Evolutionary conservation across 2,113 vertebrate species (phyloP).

Genomic region (Ancistrus triradiatus): DNA sequence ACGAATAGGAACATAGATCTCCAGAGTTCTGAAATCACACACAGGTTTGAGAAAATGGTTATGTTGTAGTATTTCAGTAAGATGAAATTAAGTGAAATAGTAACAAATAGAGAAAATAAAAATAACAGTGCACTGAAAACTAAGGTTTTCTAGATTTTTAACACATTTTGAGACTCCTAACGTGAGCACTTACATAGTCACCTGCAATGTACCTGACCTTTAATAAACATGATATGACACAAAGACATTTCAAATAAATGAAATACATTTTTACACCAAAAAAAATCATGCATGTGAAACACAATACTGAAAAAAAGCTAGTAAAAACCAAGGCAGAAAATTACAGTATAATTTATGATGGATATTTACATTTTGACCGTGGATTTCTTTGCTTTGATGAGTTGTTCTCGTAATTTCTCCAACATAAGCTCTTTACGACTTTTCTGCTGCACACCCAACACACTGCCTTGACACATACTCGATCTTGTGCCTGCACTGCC

Average conservation of each 20-base stretch:
- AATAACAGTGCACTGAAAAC: no score
- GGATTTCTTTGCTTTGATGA: constrained; percentile 78
- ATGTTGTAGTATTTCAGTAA: neutral
- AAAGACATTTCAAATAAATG: no score
- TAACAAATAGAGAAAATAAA: no score
- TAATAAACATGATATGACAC: no score
- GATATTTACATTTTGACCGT: constrained; percentile 79
- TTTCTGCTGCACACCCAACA: constrained; percentile 72
- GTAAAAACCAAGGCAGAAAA: neutral
- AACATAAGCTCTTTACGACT: constrained; percentile 75
- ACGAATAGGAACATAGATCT: constrained; percentile 80
- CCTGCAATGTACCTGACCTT: no score
- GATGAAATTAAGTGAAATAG: no score
- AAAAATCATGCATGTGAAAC: neutral
- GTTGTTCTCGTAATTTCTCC: constrained; percentile 80
- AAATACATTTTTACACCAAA: no score
- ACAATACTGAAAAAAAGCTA: neutral
- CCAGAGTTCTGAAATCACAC: constrained; percentile 67
- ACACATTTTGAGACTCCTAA: no score
- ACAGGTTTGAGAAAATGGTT: neutral
- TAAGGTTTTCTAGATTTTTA: no score
- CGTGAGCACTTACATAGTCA: no score
- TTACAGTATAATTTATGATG: neutral
- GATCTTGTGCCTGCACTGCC: constrained; percentile 78
- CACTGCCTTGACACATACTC: constrained; percentile 75